Conservation (phyloP, 2,888 invertebrate genomes). For the Gandaritis pyraliata region DNA sequence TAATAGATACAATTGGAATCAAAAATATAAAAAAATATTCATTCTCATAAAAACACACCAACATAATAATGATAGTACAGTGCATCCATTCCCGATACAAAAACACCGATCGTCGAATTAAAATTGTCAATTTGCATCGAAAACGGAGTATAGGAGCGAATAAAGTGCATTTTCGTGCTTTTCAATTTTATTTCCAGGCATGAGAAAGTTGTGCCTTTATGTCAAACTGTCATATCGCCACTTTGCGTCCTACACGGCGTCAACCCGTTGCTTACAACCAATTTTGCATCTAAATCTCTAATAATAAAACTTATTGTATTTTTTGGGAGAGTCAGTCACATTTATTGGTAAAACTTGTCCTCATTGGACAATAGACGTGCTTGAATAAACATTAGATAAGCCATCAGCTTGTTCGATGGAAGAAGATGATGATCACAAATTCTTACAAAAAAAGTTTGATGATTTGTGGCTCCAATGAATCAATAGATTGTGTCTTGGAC, state of each 20-base stretch:
- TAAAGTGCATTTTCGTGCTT: conserved; percentile 36
- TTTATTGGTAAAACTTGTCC: no score
- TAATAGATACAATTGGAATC: conserved; percentile 6
- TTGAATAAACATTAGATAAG: no score
- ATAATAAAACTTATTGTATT: neutral
- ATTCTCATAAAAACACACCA: conserved; percentile 14
- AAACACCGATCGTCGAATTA: conserved; percentile 31
- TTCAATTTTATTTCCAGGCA: conserved; percentile 25
- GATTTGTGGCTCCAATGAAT: no score
- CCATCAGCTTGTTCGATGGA: no score
- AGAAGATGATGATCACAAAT: no score
- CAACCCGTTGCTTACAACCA: neutral
- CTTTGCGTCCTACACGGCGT: conserved; percentile 4
- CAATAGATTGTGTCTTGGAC: no score
- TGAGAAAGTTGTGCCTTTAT: conserved; percentile 29
- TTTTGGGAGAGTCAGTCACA: neutral
- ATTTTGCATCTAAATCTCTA: neutral
- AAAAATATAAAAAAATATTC: conserved; percentile 15
- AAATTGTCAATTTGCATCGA: conserved; percentile 35
- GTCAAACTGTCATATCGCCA: conserved; percentile 32
- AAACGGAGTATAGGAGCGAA: conserved; percentile 31
- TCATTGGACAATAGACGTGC: no score
- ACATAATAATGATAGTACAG: conserved; percentile 23
- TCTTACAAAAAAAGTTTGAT: no score
- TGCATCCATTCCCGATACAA: conserved; percentile 17